Evolutionary conservation across 2,797 vertebrate species (phyloP).

Genomic region (Sebastes cheni): DNA sequence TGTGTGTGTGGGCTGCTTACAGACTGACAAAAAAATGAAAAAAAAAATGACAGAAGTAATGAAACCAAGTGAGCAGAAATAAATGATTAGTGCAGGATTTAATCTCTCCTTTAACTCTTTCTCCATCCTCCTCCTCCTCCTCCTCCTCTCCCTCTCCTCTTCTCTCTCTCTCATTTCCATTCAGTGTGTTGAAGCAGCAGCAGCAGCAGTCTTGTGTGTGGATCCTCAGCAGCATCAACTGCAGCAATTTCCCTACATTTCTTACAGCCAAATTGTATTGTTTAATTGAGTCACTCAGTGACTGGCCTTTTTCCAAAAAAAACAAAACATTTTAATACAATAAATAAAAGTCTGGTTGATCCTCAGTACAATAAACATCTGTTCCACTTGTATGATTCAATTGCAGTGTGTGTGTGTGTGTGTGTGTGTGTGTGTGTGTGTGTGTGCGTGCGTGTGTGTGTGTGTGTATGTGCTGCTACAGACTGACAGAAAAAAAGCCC

Average conservation of each 20-base stretch:
- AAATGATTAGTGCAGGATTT: conserved; percentile 55
- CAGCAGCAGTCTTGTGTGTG: conserved; percentile 44
- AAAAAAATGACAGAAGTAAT: conserved; percentile 18
- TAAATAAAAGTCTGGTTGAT: conserved; percentile 21
- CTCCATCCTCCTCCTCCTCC: not conserved
- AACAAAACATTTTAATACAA: not conserved
- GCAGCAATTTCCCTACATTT: conserved; percentile 3
- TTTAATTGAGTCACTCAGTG: not conserved
- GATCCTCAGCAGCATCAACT: conserved; percentile 40
- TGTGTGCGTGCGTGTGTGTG: not conserved
- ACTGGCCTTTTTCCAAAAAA: not conserved
- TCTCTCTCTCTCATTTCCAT: conserved; percentile 37
- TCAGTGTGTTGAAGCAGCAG: conserved; percentile 53
- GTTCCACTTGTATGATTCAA: conserved; percentile 54
- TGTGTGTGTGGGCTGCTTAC: not conserved
- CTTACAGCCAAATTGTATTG: not conserved
- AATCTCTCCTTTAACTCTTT: conserved; percentile 50
- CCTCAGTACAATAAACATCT: conserved; percentile 37
- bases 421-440: not conserved
- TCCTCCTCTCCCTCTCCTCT: no score
- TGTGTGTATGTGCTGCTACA: not conserved
- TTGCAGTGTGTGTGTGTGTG: conserved; percentile 2
- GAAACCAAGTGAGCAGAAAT: conserved; percentile 49
- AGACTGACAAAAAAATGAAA: not conserved
- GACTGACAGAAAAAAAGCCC: not conserved